phyloP scores from a whole-genome alignment of 2,888 invertebrate genomes.

The Macropis europaea region DNA sequence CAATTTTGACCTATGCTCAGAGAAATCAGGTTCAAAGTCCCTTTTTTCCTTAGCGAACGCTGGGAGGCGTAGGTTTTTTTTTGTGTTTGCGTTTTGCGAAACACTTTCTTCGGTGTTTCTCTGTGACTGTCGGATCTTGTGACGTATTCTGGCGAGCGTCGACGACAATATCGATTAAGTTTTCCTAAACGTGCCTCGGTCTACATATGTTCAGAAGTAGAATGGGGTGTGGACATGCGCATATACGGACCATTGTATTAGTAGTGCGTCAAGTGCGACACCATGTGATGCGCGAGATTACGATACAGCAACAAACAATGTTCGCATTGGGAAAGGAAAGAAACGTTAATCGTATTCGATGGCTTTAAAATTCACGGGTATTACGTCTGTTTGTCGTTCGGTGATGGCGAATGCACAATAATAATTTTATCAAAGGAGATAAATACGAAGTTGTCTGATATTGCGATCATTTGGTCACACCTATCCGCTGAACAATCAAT shows the following conservation, averaged over 20 bases:
- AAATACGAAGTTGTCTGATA: background rate
- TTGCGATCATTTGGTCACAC: background rate
- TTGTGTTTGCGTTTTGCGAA: background rate
- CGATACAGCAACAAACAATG: conserved; percentile 26
- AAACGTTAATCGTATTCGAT: background rate
- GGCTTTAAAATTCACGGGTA: background rate
- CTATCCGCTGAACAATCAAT: background rate
- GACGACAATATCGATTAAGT: conserved; percentile 62
- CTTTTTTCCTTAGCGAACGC: background rate
- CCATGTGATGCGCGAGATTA: conserved; percentile 57
- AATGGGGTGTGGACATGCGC: conserved; percentile 64
- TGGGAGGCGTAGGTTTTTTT: background rate
- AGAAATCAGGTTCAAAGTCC: too few species aligned
- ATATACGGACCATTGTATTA: conserved; percentile 58
- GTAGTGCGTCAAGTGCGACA: conserved; percentile 58
- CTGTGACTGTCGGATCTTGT: background rate
- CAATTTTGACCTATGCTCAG: too few species aligned
- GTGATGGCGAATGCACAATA: too few species aligned
- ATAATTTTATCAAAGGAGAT: background rate
- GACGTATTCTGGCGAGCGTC: conserved; percentile 39
- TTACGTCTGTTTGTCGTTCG: background rate
- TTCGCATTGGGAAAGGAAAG: background rate
- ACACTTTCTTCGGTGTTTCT: background rate
- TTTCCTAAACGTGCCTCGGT: conserved; percentile 63
- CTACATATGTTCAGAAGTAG: conserved; percentile 64